Evolutionary conservation across 2,888 invertebrate species (phyloP).

Genomic region (Cephonodes hylas): DNA sequence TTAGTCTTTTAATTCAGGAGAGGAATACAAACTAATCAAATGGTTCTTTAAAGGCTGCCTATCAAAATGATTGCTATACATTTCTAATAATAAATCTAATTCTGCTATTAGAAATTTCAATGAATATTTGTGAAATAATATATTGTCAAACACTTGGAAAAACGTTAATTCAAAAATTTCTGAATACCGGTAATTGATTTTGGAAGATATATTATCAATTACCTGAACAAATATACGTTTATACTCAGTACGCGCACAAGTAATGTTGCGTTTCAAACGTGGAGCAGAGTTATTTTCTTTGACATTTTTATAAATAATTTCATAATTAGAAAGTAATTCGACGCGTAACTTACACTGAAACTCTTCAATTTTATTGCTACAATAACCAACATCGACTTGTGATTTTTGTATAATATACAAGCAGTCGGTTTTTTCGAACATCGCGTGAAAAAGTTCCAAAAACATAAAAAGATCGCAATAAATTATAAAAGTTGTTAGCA

Average conservation of each 20-base stretch:
- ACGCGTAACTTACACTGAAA: too few species aligned
- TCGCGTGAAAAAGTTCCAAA: background rate
- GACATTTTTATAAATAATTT: background rate
- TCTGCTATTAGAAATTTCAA: background rate
- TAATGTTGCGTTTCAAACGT: background rate
- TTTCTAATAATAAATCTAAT: too few species aligned
- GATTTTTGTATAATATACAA: too few species aligned
- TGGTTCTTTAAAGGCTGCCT: too few species aligned
- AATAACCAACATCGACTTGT: too few species aligned
- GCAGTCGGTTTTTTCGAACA: background rate
- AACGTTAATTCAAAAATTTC: background rate
- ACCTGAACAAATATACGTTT: background rate
- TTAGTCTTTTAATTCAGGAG: background rate
- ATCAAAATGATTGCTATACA: too few species aligned
- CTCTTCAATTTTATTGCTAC: too few species aligned
- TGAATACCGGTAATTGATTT: background rate
- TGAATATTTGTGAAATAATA: background rate
- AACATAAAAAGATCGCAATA: background rate
- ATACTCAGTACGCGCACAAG: background rate
- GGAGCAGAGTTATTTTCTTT: background rate
- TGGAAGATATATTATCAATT: background rate
- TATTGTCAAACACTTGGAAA: background rate
- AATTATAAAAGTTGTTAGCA: background rate
- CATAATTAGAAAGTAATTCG: too few species aligned
- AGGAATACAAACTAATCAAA: background rate